A percentile compares a stretch with the other conserved stretches of the same genome.
These are phyloP conservation scores for Congeria kusceri DNA, from an alignment of 2,888 invertebrate species.

Conservation along the genomic window DNA sequence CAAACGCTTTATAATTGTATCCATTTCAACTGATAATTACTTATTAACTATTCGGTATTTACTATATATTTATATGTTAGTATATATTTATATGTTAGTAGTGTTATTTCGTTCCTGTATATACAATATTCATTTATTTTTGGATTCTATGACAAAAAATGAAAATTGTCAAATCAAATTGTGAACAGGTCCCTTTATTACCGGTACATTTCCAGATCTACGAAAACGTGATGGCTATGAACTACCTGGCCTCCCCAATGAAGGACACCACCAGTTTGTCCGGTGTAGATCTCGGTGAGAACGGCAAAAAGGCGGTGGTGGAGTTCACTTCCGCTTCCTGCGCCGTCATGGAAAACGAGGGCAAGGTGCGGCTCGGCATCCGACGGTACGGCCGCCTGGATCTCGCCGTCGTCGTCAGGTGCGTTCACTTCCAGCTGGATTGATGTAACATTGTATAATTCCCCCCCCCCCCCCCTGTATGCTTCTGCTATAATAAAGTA, in stretches of 20 bases:
- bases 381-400: conserved; percentile 86
- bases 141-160: too few species aligned
- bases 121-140: too few species aligned
- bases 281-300: conserved; percentile 78
- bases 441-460: neutral
- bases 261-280: conserved; percentile 48
- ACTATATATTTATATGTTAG: too few species aligned
- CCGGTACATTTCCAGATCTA: conserved; percentile 57
- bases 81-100: too few species aligned
- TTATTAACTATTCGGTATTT: too few species aligned
- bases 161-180: too few species aligned
- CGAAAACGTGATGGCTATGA: conserved; percentile 4
- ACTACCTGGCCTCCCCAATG: conserved; percentile 15
- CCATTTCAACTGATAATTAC: too few species aligned
- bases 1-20: too few species aligned
- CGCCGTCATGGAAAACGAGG: conserved; percentile 87
- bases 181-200: neutral
- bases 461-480: too few species aligned
- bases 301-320: conserved; percentile 86
- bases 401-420: conserved; percentile 86
- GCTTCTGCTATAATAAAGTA: too few species aligned
- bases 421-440: conserved; percentile 21
- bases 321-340: conserved; percentile 87
- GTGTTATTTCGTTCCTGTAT: too few species aligned
- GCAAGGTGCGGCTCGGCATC: conserved; percentile 86